These are phyloP conservation scores for Glomeris maerens DNA, from an alignment of 1,140 invertebrate species.

Conservation along the genomic window DNA sequence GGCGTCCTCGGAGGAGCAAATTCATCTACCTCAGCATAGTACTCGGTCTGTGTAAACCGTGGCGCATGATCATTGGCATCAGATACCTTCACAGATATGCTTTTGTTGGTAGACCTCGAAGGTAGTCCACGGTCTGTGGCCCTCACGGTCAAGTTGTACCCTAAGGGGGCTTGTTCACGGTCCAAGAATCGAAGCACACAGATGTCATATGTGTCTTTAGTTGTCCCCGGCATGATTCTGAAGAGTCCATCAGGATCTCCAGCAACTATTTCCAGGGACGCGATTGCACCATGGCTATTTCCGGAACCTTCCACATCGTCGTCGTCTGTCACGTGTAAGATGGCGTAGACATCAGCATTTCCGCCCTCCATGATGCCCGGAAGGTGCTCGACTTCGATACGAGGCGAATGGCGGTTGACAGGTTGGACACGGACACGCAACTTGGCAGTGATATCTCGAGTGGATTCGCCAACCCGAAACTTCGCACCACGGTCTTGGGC, in stretches of 20 bases:
- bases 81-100: constrained; percentile 55
- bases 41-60: constrained; percentile 73
- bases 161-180: constrained; percentile 53
- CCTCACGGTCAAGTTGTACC: constrained; percentile 71
- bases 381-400: constrained; percentile 53
- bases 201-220: constrained; percentile 35
- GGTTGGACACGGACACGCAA: constrained; percentile 62
- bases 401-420: constrained; percentile 73
- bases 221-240: constrained; percentile 43
- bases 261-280: constrained; percentile 66
- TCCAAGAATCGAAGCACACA: constrained; percentile 60
- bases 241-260: constrained; percentile 80
- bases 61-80: constrained; percentile 74
- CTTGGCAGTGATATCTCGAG: constrained; percentile 48
- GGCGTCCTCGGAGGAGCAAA: constrained; percentile 75
- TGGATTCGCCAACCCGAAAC: constrained; percentile 32
- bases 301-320: constrained; percentile 58
- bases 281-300: constrained; percentile 56
- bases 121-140: constrained; percentile 72
- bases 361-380: constrained; percentile 70
- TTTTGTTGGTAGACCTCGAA: constrained; percentile 51
- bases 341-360: constrained; percentile 73
- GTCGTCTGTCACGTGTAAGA: constrained; percentile 64
- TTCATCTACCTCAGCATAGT: constrained; percentile 75
- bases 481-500: constrained; percentile 66